A percentile compares a stretch with the other conserved stretches of the same genome.
phyloP scores from a whole-genome alignment of 2,113 vertebrate species.

The Charina bottae region DNA sequence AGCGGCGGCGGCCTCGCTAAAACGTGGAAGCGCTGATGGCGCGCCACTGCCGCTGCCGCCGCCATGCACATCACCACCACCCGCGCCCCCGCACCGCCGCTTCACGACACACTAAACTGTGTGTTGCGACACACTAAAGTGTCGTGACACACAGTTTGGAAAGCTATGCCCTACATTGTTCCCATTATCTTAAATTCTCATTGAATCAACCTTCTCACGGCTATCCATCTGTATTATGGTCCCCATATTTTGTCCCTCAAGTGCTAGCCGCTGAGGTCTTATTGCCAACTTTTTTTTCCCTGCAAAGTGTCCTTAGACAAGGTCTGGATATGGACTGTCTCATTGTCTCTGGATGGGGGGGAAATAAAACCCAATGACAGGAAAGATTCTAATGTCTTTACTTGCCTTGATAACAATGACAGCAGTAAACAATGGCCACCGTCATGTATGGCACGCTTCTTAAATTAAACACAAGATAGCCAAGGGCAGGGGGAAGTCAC shows the following conservation, averaged over 20 bases:
- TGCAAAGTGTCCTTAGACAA: constrained; percentile 64
- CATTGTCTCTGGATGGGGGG: constrained; percentile 63
- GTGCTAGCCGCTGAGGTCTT: constrained; percentile 17
- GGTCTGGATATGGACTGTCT: constrained; percentile 61
- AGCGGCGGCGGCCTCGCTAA: no score
- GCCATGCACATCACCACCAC: no score
- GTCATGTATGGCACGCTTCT: constrained; percentile 66
- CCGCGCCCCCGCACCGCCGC: no score
- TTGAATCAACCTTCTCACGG: neutral
- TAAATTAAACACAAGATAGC: constrained; percentile 74
- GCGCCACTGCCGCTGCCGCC: no score
- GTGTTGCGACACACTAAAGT: no score
- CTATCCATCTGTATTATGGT: neutral
- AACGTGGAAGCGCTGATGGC: no score
- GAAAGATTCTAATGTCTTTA: constrained; percentile 68
- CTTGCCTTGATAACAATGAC: constrained; percentile 71
- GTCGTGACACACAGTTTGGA: no score
- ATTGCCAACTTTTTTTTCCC: constrained; percentile 63
- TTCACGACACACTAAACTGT: no score
- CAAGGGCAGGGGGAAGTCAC: constrained; percentile 65
- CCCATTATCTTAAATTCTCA: neutral
- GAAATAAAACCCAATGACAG: constrained; percentile 67
- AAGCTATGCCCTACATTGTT: neutral
- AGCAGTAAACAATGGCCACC: constrained; percentile 70
- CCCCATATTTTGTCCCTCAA: neutral